Conservation (phyloP, 2,797 vertebrate genomes). For the Lithobates pipiens region DNA sequence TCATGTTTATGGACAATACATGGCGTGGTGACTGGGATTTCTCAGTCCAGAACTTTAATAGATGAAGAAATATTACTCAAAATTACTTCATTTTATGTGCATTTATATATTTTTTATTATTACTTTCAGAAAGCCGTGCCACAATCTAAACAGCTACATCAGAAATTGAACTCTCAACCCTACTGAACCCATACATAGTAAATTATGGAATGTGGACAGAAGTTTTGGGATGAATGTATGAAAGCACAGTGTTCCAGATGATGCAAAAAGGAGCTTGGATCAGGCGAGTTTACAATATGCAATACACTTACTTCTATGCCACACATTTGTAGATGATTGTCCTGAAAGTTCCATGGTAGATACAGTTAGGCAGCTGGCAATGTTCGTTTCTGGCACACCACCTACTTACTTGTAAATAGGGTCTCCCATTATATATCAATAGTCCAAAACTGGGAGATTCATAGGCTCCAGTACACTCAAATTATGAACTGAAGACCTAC, state of each 20-base stretch:
- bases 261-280: no score
- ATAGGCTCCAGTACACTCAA: no score
- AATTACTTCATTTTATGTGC: conserved; percentile 50
- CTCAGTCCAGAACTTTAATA: conserved; percentile 4
- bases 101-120: conserved; percentile 40
- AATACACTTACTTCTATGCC: no score
- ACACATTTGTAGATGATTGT: no score
- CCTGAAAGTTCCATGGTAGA: no score
- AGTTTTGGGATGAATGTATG: neutral
- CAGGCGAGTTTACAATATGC: no score
- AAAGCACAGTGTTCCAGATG: conserved; percentile 14
- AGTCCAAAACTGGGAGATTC: no score
- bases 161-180: conserved; percentile 12
- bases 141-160: conserved; percentile 9
- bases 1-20: conserved; percentile 19
- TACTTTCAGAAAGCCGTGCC: conserved; percentile 20
- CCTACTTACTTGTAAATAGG: no score
- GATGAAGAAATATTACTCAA: conserved; percentile 22
- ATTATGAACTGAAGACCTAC: no score
- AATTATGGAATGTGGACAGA: neutral
- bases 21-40: conserved; percentile 19
- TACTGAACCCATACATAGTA: conserved; percentile 21
- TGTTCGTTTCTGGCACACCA: no score
- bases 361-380: no score
- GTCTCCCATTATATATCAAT: no score